Conservation (phyloP, 2,113 vertebrate genomes). For the Prochilodus magdalenae region DNA sequence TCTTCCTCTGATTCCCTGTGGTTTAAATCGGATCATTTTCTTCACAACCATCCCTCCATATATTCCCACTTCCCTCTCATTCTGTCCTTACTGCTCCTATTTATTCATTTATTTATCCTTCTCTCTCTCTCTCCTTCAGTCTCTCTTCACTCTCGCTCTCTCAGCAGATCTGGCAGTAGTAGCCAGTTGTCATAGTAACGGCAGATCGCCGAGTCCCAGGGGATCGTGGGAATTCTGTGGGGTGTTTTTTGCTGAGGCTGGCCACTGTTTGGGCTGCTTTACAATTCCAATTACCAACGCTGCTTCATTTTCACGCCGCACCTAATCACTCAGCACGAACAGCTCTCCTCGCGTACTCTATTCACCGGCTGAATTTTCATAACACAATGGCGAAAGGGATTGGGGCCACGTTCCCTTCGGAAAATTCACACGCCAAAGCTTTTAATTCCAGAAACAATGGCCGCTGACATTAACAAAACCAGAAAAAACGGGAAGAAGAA, state of each 20-base stretch:
- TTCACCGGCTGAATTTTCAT: constrained; percentile 18
- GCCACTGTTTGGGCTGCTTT: constrained; percentile 61
- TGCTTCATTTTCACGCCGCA: constrained; percentile 42
- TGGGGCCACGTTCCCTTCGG: background rate
- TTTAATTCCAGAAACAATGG: constrained; percentile 12
- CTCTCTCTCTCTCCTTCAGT: constrained; percentile 69
- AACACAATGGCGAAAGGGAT: background rate
- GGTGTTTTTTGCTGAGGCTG: constrained; percentile 68
- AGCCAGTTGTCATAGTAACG: constrained; percentile 83
- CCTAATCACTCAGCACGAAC: constrained; percentile 11
- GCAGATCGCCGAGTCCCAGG: constrained; percentile 76
- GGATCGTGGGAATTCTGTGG: constrained; percentile 79
- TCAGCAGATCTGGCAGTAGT: constrained; percentile 78
- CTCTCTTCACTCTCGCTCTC: constrained; percentile 74
- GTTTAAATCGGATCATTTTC: background rate
- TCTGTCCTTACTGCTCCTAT: too few species aligned
- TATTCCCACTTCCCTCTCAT: background rate
- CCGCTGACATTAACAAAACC: background rate
- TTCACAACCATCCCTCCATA: background rate
- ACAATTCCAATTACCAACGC: constrained; percentile 50
- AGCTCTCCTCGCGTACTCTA: background rate
- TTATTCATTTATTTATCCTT: background rate
- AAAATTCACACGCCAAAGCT: constrained; percentile 17
- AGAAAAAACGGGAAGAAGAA: background rate
- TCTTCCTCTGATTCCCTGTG: too few species aligned